Evolutionary conservation across 2,113 vertebrate species (phyloP).

Genomic region (Centropus unirufus): DNA sequence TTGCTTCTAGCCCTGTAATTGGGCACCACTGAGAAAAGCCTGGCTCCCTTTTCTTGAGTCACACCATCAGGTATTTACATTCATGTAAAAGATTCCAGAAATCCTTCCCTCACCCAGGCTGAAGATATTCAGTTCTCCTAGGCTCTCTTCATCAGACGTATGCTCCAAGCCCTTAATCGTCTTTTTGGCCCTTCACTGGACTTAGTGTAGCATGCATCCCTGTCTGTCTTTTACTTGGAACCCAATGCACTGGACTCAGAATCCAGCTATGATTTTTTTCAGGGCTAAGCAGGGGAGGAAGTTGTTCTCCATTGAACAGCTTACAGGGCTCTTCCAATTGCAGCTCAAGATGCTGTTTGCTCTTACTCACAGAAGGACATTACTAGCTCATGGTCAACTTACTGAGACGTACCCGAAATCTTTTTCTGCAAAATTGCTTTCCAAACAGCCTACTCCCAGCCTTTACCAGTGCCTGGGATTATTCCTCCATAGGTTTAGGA

Average conservation of each 20-base stretch:
- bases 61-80: not conserved
- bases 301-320: not conserved
- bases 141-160: not conserved
- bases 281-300: not conserved
- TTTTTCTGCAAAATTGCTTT: not conserved
- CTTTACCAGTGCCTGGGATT: not conserved
- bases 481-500: not conserved
- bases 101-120: not conserved
- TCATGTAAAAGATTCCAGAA: not conserved
- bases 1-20: not conserved
- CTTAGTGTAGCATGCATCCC: not conserved
- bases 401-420: fast-evolving
- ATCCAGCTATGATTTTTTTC: not conserved
- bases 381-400: not conserved
- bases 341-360: not conserved
- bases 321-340: not conserved
- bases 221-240: not conserved
- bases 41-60: not conserved
- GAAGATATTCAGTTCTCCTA: not conserved
- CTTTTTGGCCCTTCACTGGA: not conserved
- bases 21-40: not conserved
- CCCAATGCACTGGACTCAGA: not conserved
- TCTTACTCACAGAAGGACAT: not conserved
- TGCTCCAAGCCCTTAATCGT: not conserved
- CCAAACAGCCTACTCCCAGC: not conserved